A percentile compares a stretch with the other conserved stretches of the same genome.
These are phyloP conservation scores for Hyles euphorbiae DNA, from an alignment of 1,140 invertebrate genomes.

Conservation along the genomic window DNA sequence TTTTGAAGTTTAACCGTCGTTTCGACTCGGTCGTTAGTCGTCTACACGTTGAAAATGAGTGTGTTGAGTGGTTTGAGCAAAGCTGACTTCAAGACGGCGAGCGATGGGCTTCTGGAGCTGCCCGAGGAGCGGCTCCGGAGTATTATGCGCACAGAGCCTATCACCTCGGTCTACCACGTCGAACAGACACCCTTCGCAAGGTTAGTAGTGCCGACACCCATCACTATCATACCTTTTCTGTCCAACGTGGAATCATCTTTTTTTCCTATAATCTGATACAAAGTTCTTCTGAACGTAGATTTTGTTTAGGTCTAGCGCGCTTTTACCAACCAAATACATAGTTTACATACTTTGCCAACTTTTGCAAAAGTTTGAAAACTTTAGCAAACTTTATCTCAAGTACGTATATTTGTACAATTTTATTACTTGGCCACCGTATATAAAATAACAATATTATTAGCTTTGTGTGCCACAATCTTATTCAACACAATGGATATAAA, in stretches of 20 bases:
- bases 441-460: no score
- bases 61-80: slow-evolving; percentile 69
- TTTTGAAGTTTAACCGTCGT: slow-evolving; percentile 44
- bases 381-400: no score
- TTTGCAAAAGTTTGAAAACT: no score
- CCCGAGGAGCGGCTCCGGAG: slow-evolving; percentile 76
- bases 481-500: slow-evolving; percentile 9
- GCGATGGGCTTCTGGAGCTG: slow-evolving; percentile 80
- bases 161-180: slow-evolving; percentile 80
- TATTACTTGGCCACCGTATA: no score
- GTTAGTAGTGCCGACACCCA: slow-evolving; percentile 49
- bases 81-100: slow-evolving; percentile 71
- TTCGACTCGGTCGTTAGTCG: slow-evolving; percentile 62
- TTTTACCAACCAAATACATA: no score
- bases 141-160: slow-evolving; percentile 78
- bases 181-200: slow-evolving; percentile 83
- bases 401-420: no score
- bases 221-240: slow-evolving; percentile 12
- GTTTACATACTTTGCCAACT: no score
- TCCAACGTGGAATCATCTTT: slow-evolving; percentile 14
- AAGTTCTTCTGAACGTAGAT: background rate
- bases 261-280: background rate
- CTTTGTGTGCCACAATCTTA: background rate
- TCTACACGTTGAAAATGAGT: slow-evolving; percentile 74
- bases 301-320: no score